Conservation (phyloP, 1,140 invertebrate genomes). For the Drosophila santomea region DNA sequence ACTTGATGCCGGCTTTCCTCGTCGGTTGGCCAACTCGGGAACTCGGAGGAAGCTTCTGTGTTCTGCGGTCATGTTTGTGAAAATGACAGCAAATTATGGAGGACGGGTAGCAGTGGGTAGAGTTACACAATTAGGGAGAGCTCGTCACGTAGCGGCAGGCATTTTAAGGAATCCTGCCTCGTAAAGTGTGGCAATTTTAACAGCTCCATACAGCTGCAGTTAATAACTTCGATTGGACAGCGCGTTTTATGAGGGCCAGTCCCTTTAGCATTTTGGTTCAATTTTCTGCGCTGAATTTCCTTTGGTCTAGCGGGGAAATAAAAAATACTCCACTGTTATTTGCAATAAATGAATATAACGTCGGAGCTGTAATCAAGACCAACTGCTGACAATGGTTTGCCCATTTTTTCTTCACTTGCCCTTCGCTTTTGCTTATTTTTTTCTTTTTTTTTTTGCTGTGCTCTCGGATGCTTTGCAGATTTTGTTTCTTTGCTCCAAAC, state of each 20-base stretch:
- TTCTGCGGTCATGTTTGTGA: slow-evolving; percentile 34
- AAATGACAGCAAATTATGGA: slow-evolving; percentile 57
- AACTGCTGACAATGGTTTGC: slow-evolving; percentile 66
- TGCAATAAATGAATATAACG: slow-evolving; percentile 79
- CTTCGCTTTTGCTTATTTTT: slow-evolving; percentile 19
- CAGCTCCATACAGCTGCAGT: slow-evolving; percentile 66
- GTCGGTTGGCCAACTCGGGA: slow-evolving; percentile 12
- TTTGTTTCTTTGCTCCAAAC: slow-evolving; percentile 44
- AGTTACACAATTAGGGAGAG: slow-evolving; percentile 42
- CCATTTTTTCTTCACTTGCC: slow-evolving; percentile 27
- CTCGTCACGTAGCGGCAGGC: slow-evolving; percentile 25
- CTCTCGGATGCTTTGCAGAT: slow-evolving; percentile 46
- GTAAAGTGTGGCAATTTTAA: slow-evolving; percentile 53
- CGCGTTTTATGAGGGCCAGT: slow-evolving; percentile 17
- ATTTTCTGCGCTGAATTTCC: slow-evolving; percentile 47
- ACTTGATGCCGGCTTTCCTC: slow-evolving; percentile 30
- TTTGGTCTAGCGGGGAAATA: slow-evolving; percentile 47
- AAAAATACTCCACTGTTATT: slow-evolving; percentile 78
- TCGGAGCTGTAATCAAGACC: slow-evolving; percentile 79
- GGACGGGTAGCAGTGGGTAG: slow-evolving; percentile 26
- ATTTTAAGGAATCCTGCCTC: slow-evolving; percentile 9
- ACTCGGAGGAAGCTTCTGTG: slow-evolving; percentile 6
- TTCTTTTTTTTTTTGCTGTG: slow-evolving; percentile 1
- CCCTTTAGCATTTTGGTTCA: slow-evolving; percentile 25
- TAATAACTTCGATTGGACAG: slow-evolving; percentile 71